A percentile compares a stretch with the other conserved stretches of the same genome.
These are phyloP conservation scores for Vanessa atalanta DNA, from an alignment of 1,140 invertebrate species.

Conservation along the genomic window DNA sequence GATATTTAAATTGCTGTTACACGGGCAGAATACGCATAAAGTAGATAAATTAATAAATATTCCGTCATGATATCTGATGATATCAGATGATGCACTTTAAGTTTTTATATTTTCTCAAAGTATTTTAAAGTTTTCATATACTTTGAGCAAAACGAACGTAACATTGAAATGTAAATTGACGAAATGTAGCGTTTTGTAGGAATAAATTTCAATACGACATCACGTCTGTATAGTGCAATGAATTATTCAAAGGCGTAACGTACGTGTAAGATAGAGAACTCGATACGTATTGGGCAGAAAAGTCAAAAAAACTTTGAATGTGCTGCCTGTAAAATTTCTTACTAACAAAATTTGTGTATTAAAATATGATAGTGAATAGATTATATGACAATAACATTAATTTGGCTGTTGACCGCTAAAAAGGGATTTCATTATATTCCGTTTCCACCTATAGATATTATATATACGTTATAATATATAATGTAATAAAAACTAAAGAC, in stretches of 20 bases:
- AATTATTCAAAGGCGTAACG: conserved; percentile 21
- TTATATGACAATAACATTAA: too few relatives aligned
- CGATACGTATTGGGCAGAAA: conserved; percentile 9
- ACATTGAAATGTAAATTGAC: conserved; percentile 15
- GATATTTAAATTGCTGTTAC: conserved; percentile 61
- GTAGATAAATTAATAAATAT: too few relatives aligned
- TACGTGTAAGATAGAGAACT: conserved; percentile 13
- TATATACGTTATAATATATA: too few relatives aligned
- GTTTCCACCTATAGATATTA: too few relatives aligned
- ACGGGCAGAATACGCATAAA: neutral
- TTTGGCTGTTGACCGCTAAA: too few relatives aligned
- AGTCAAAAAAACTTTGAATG: neutral
- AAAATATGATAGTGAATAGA: too few relatives aligned
- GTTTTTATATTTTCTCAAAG: neutral
- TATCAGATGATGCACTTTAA: too few relatives aligned
- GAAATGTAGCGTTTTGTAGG: conserved; percentile 22
- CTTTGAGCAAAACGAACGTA: conserved; percentile 9
- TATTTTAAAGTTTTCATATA: neutral
- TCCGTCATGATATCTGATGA: too few relatives aligned
- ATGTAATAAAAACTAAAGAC: too few relatives aligned
- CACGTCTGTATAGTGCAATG: conserved; percentile 19
- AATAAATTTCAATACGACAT: conserved; percentile 27
- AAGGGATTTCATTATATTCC: too few relatives aligned
- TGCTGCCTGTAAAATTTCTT: neutral
- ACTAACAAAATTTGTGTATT: too few relatives aligned